Evolutionary conservation across 1,140 invertebrate genomes (phyloP).

Genomic region (Ips nitidus): DNA sequence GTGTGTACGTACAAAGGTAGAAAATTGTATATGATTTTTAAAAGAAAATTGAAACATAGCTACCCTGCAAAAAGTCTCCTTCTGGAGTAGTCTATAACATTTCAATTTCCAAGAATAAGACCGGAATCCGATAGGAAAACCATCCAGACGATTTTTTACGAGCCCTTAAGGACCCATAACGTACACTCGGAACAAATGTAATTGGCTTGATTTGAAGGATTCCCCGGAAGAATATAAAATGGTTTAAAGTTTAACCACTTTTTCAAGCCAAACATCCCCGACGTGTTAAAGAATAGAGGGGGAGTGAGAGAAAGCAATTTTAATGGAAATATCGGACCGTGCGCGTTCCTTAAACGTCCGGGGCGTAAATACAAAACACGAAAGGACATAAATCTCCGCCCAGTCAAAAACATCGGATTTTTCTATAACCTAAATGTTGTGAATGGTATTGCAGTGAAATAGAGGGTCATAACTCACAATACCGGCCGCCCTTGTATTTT

Average conservation of each 20-base stretch:
- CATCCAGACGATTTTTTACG: conserved; percentile 11
- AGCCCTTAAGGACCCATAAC: conserved; percentile 8
- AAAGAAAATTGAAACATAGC: too few species aligned
- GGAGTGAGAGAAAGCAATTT: background rate
- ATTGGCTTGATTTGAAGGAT: conserved; percentile 13
- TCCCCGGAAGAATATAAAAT: conserved; percentile 19
- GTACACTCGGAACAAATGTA: conserved; percentile 22
- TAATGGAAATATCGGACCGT: background rate
- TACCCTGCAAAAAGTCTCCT: too few species aligned
- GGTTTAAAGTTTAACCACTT: background rate
- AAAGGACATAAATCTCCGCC: conserved; percentile 15
- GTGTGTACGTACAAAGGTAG: too few species aligned
- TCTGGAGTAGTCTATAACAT: too few species aligned
- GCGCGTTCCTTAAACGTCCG: conserved; percentile 5
- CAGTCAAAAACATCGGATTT: conserved; percentile 24
- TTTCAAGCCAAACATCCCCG: conserved; percentile 2
- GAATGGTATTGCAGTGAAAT: conserved; percentile 27
- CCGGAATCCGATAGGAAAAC: conserved; percentile 8
- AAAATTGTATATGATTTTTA: too few species aligned
- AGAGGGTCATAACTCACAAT: conserved; percentile 13
- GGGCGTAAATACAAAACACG: conserved; percentile 14
- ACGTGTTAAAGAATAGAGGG: background rate
- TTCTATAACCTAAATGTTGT: conserved; percentile 27
- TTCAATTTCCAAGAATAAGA: background rate
- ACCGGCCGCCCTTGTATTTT: conserved; percentile 12